Base-by-base conservation (phyloP, 1,140 invertebrate genomes). In the Cotesia typhae region DNA sequence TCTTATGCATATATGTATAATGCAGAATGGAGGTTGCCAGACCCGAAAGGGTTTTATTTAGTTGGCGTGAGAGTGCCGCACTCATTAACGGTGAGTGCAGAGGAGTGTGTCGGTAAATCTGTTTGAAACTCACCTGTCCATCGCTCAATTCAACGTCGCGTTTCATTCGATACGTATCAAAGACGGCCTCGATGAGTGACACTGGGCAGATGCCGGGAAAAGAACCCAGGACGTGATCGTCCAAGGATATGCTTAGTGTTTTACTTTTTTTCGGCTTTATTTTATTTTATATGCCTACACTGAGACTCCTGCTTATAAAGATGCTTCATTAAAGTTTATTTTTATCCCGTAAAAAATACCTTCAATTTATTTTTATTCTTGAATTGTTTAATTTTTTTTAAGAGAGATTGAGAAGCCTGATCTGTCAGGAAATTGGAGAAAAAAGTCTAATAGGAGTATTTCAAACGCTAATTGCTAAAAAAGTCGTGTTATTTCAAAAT, bases 41-140 rank as follows among this genome's bases (percentile, higher is more conserved):
- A 28, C 28, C 7, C 28, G 41, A 60, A 28, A 17, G 47, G 35
- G 67, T 55, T 28, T 63, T 36, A 60, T 57, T n/a, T 38, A 38
- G 28, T 61, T 14, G 47, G 59, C 60, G 60, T 38, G 60, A 38
- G 59, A 47, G 61, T 70, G 28, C 59, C 14, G 47, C 61, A 71
- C 60, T 65, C 61, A 71, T 71, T 71, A 71, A 71, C 35, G 60
- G 51, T 28, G 60, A 59, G 61, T 47, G 41, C 41, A 47, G 41
- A 47, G 41, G 57, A 35, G 64, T 55, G 69, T 71, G 69, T 65
- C 69, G 69, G 69, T 71, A 63, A 71, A 71, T 71, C 69, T 71
- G 69, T 71, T 71, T 71, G 69, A 71, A 37, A 55, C 61, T 71
- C 60, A 71, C 69, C 69, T 71, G 69, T 71, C 69, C 60, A 71